phyloP scores from a whole-genome alignment of 2,797 vertebrate species.

The Typhlichthys eigenmanni region DNA sequence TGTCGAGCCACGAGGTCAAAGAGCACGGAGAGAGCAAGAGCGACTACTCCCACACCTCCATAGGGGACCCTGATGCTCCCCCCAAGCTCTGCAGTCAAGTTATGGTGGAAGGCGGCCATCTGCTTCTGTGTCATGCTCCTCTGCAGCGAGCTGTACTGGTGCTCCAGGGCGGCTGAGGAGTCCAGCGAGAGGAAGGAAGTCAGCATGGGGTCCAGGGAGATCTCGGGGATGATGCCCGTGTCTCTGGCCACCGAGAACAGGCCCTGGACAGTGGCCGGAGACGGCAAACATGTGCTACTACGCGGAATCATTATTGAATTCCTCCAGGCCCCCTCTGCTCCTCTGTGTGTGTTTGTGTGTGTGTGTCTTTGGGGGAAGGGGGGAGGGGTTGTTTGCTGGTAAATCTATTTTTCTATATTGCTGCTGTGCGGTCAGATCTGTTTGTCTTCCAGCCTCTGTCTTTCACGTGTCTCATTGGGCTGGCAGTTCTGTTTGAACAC shows the following conservation, averaged over 20 bases:
- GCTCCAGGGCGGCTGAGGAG: constrained; percentile 57
- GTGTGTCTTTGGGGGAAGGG: too few relatives aligned
- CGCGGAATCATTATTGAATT: background rate
- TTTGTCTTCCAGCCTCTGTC: background rate
- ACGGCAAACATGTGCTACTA: constrained; percentile 57
- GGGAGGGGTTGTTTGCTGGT: constrained; percentile 11
- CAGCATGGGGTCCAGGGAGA: constrained; percentile 67
- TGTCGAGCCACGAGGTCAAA: constrained; percentile 66
- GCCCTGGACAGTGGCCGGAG: constrained; percentile 56
- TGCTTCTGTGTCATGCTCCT: constrained; percentile 55
- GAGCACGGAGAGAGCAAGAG: constrained; percentile 64
- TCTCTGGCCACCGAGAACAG: constrained; percentile 64
- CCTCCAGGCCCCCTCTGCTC: too few relatives aligned
- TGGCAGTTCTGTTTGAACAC: constrained; percentile 11
- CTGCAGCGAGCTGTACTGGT: constrained; percentile 51
- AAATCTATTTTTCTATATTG: constrained; percentile 41
- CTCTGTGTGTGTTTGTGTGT: constrained; percentile 9
- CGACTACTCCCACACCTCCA: constrained; percentile 65
- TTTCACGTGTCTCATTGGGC: background rate
- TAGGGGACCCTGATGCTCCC: constrained; percentile 36
- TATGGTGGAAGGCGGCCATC: constrained; percentile 36
- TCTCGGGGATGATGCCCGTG: constrained; percentile 54
- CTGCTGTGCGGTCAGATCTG: background rate
- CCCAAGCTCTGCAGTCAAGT: constrained; percentile 39
- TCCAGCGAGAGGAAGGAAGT: constrained; percentile 63